Conservation (phyloP, 2,888 invertebrate species). For the Iphiclides podalirius region DNA sequence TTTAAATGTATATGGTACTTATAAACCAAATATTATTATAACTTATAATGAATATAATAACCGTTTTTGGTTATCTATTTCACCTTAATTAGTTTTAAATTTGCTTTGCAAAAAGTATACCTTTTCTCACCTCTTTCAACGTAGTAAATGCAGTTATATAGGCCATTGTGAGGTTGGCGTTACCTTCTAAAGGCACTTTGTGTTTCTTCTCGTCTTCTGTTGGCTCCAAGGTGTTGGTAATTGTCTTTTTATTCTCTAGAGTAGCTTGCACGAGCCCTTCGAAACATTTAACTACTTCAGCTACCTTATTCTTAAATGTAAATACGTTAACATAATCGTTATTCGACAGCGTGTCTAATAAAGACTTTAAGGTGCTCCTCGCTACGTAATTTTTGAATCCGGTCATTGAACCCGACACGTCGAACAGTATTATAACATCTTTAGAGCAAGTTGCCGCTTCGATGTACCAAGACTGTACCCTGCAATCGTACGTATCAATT, state of each 20-base stretch:
- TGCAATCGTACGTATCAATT: slow-evolving; percentile 93
- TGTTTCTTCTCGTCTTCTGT: slow-evolving; percentile 50
- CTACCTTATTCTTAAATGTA: slow-evolving; percentile 86
- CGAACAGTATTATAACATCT: slow-evolving; percentile 96
- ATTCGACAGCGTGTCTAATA: slow-evolving; percentile 97
- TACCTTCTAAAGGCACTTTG: slow-evolving; percentile 84
- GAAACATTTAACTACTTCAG: slow-evolving; percentile 92
- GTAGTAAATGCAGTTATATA: slow-evolving; percentile 91
- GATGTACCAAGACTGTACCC: slow-evolving; percentile 96
- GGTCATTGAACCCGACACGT: slow-evolving; percentile 98
- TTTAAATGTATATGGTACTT: no score
- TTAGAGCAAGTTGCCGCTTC: slow-evolving; percentile 99
- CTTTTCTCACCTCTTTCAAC: slow-evolving; percentile 82
- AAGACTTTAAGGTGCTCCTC: slow-evolving; percentile 90
- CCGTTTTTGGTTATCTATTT: no score
- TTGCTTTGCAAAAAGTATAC: no score
- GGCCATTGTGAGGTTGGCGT: slow-evolving; percentile 91
- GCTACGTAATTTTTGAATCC: slow-evolving; percentile 89
- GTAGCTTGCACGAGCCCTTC: slow-evolving; percentile 93
- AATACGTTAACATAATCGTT: slow-evolving; percentile 98
- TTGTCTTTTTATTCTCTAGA: slow-evolving; percentile 88
- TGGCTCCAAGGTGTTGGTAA: slow-evolving; percentile 84
- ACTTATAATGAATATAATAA: no score
- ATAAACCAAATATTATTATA: no score
- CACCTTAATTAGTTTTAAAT: no score